These are phyloP conservation scores for Chloroclysta siterata DNA, from an alignment of 2,888 invertebrate genomes.

Conservation along the genomic window DNA sequence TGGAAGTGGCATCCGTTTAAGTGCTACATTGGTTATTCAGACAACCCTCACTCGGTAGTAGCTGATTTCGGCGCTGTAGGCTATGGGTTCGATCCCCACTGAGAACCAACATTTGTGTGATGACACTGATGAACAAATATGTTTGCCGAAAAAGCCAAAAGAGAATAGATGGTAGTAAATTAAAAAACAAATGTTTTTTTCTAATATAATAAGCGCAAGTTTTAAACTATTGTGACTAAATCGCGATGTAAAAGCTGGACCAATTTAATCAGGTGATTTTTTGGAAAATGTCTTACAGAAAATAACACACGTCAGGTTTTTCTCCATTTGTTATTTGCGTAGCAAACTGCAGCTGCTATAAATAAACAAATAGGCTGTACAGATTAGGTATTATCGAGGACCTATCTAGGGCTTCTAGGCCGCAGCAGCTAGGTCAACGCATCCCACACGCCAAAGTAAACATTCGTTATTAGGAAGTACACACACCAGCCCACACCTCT, in stretches of 20 bases:
- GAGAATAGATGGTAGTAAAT: no score
- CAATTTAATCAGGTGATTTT: no score
- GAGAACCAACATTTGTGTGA: no score
- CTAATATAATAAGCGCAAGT: no score
- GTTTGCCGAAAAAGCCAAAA: no score
- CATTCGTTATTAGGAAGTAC: conserved; percentile 74
- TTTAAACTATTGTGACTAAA: no score
- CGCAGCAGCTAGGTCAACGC: conserved; percentile 61
- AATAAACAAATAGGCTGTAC: background rate
- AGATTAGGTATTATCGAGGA: conserved; percentile 12
- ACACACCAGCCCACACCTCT: conserved; percentile 63
- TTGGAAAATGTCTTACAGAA: no score
- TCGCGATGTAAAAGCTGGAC: no score
- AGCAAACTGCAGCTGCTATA: background rate
- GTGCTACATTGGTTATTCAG: background rate
- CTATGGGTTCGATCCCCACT: background rate
- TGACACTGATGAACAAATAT: no score
- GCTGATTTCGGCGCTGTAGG: background rate
- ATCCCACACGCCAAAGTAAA: conserved; percentile 65
- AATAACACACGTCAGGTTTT: no score
- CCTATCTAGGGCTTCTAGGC: conserved; percentile 29
- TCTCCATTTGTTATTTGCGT: no score
- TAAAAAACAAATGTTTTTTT: no score
- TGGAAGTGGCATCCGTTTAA: background rate
- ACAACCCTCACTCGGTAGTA: background rate